Conservation (phyloP, 2,888 invertebrate species). For the Ariolimax columbianus region DNA sequence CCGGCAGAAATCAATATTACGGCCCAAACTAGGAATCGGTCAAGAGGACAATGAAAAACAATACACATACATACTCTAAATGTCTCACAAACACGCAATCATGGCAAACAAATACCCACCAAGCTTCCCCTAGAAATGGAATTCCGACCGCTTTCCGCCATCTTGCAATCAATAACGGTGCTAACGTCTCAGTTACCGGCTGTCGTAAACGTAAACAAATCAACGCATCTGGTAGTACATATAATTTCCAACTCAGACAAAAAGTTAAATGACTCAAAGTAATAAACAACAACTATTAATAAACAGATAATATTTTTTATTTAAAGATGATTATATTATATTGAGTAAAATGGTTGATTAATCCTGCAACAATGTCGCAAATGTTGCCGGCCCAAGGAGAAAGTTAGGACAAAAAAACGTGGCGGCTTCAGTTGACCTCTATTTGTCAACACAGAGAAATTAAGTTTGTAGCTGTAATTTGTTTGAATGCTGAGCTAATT, state of each 20-base stretch:
- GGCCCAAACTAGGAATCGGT: no score
- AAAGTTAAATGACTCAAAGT: neutral
- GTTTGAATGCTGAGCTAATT: neutral
- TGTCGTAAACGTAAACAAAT: conserved; percentile 28
- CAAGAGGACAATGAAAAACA: no score
- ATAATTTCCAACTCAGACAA: neutral
- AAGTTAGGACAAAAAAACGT: neutral
- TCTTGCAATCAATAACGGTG: conserved; percentile 11
- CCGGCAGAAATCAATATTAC: no score
- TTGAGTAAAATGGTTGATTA: neutral
- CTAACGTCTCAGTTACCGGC: conserved; percentile 3
- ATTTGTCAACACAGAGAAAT: neutral
- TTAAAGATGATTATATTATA: neutral
- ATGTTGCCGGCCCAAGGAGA: neutral
- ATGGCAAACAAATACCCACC: conserved; percentile 12
- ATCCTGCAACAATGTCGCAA: neutral
- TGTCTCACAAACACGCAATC: no score
- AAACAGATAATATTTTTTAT: neutral
- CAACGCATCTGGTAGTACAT: neutral
- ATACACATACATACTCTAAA: no score
- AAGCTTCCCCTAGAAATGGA: conserved; percentile 11
- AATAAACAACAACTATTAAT: neutral
- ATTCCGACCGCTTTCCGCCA: conserved; percentile 17
- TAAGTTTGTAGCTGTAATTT: neutral
- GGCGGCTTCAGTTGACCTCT: conserved; percentile 20